Evolutionary conservation across 2,888 invertebrate species (phyloP).

Genomic region (Microplitis manilae): DNA sequence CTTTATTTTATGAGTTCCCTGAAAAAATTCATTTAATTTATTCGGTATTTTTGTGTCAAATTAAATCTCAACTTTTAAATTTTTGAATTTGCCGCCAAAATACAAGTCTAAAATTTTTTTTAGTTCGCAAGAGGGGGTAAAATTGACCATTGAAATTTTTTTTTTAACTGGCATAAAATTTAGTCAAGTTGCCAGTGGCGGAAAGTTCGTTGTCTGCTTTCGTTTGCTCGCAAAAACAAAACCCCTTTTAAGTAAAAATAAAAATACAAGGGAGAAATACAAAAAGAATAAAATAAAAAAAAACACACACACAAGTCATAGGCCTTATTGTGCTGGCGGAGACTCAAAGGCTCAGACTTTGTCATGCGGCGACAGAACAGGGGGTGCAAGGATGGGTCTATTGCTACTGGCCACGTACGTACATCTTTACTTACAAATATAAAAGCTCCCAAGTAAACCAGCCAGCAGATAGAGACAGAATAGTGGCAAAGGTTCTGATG

Average conservation of each 20-base stretch:
- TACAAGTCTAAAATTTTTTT: too few relatives aligned
- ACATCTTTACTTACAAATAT: conserved; percentile 31
- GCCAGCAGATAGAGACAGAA: conserved; percentile 40
- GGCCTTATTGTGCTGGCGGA: conserved; percentile 71
- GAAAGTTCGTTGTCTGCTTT: conserved; percentile 38
- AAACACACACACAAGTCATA: conserved; percentile 58
- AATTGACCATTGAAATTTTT: too few relatives aligned
- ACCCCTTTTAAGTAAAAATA: conserved; percentile 54
- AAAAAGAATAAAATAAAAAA: conserved; percentile 29
- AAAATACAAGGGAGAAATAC: conserved; percentile 56
- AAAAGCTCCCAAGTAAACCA: conserved; percentile 48
- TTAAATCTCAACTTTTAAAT: too few relatives aligned
- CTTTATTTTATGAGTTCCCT: neutral
- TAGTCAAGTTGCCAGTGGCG: conserved; percentile 40
- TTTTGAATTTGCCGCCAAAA: too few relatives aligned
- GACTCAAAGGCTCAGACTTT: conserved; percentile 71
- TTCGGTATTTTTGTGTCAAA: too few relatives aligned
- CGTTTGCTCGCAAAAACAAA: conserved; percentile 19
- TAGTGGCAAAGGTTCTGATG: conserved; percentile 41
- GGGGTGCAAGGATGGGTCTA: conserved; percentile 41
- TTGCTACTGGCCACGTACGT: conserved; percentile 58
- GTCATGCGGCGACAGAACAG: conserved; percentile 54
- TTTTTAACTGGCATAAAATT: conserved; percentile 23
- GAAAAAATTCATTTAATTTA: too few relatives aligned
- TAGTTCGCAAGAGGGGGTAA: too few relatives aligned